These are phyloP conservation scores for Penaeus vannamei DNA, from an alignment of 1,140 invertebrate species.

Conservation along the genomic window DNA sequence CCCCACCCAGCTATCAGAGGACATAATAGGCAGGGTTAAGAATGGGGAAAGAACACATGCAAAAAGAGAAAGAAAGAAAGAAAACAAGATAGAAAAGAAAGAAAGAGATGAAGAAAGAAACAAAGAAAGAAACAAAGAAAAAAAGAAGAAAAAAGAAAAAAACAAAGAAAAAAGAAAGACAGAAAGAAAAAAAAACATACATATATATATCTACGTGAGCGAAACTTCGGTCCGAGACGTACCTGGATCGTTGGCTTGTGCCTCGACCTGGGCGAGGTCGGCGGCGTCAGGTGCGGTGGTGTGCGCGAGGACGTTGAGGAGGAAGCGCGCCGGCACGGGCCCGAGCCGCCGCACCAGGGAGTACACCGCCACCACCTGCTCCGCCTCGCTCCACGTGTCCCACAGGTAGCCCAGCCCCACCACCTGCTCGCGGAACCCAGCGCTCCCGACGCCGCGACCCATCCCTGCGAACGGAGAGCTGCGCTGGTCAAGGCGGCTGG, in stretches of 20 bases:
- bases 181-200: too few relatives aligned
- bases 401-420: conserved; percentile 57
- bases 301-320: conserved; percentile 53
- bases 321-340: conserved; percentile 52
- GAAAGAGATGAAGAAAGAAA: neutral
- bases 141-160: neutral
- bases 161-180: neutral
- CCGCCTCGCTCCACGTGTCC: conserved; percentile 58
- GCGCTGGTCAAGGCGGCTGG: neutral
- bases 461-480: conserved; percentile 45
- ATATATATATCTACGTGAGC: too few relatives aligned
- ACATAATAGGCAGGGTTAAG: too few relatives aligned
- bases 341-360: conserved; percentile 51
- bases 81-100: neutral
- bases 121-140: too few relatives aligned
- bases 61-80: too few relatives aligned
- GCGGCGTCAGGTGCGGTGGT: conserved; percentile 45
- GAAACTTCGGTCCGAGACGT: neutral
- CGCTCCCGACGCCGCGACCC: conserved; percentile 57
- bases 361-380: conserved; percentile 63
- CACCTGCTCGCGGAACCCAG: conserved; percentile 56
- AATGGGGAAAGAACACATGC: too few relatives aligned
- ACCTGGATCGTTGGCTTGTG: conserved; percentile 57
- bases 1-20: too few relatives aligned
- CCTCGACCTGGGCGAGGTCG: conserved; percentile 50